Evolutionary conservation across 2,113 vertebrate genomes (phyloP), one percentile per base, ranked within the genome.

Genomic region (Nettapus auritus): DNA sequence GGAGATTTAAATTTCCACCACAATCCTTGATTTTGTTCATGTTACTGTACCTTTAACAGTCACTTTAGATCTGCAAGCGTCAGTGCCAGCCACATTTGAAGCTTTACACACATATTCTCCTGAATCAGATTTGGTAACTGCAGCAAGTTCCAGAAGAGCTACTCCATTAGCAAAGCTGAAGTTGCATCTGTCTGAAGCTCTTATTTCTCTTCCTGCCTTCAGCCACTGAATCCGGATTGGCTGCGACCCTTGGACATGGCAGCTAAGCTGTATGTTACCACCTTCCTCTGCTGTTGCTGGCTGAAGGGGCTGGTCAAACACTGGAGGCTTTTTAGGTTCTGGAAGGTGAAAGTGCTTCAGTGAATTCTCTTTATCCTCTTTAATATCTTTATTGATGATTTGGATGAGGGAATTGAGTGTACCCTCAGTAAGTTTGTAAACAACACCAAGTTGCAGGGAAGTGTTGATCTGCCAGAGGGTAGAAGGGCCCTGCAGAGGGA

Each of bases 61-160:
- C 90, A 99, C 98, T 98, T 98, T 99, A 88, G 98, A 98, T 93
- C 99, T 99, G 97, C 98, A 99, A 95, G 99, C 98, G 88, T 99
- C 99, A 85, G 98, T 99, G 96, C 99, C 99, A 79, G 97, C 98
- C 13, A 97, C 94, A 46, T 99, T 99, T 81, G 98, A 98, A 86
- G 99, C 99, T 98, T 99, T 99, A 96, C 99, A 99, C 42, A 99
- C 93, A 59, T 99, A 99, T 88, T 99, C 99, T 13, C 99, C 99
- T 3, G 98, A 97, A 74, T 99, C 98, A 1, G 98, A 98, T 94
- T 98, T 99, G 36, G 98, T 97, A 40, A 97, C 97, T 14, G 96
- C 76, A 93, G 95, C 97, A 84, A 99, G 97, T 94, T 99, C 99
- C 93, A 99, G 95, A 59, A 98, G 96, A 66, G 99, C 99, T 9